Evolutionary conservation across 2,797 vertebrate genomes (phyloP), one percentile per base, ranked within the genome.

Genomic region (Sebastes taczanowskii): DNA sequence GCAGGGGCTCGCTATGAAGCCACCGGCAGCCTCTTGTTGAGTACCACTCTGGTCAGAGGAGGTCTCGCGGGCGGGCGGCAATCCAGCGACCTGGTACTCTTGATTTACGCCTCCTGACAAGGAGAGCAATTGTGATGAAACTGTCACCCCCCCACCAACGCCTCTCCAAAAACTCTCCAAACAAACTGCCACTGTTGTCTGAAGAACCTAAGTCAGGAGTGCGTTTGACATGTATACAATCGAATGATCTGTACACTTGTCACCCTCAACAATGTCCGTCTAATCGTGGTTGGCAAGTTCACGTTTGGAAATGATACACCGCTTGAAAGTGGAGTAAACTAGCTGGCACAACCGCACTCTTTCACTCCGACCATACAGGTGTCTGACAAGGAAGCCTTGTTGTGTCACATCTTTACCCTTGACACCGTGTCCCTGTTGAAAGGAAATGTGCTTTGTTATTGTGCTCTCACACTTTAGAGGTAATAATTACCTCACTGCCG

Each of bases 401-500:
- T 63, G 63, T 84, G 42, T 78, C 61, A 71, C 63, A 77, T 77
- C 78, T 85, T 85, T 76, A 87, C 79, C 90, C 79, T 75, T 90
- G 84, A 89, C 90, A 86, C 71, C 2, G 52, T 85, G 71, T 52
- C 82, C 76, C 62, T 35, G 83, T 86, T 73, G 35, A 75, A 78
- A 86, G 79, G 82, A 90, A 91, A 72, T 78, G 71, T 69, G 69
- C 80, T 87, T 52, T 90, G 85, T 92, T 93, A 77, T 90, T 86
- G 84, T 87, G 79, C 77, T 74, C 52, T 88, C 61, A 80, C 82
- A 83, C 84, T 67, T 82, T 7, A 72, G 58, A 87, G 91, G 88
- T 92, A 94, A 94, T 93, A 85, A 92, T 94, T 93, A 94, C 69
- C 90, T 82, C 42, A 29, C 32, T 70, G 84, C 78, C 79, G 58